Base-by-base conservation (phyloP, 2,797 vertebrate genomes). In the Diceros bicornis region DNA sequence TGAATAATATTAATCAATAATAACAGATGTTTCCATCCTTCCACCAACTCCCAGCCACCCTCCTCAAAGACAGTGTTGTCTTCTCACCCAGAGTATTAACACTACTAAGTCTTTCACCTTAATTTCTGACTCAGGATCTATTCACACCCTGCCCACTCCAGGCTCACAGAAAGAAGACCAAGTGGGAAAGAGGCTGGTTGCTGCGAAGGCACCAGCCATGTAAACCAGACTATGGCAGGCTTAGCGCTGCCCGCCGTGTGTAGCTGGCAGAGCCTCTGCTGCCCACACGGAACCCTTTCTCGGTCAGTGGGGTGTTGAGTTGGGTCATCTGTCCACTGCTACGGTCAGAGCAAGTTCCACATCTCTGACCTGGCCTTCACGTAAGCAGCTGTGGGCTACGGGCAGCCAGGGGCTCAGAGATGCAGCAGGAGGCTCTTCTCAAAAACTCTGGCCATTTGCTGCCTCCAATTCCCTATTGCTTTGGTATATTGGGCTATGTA, bases 41-140 rank as follows among this genome's bases (percentile, higher is more conserved):
- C 59, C 5, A 0, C 62, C 69, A 6, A 61, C 57, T 50, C 83
- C 52, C 61, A 41, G 89, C 83, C 23, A 12, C 10, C 57, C 13
- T 47, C 32, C 71, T 96, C 85, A 62, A 52, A 92, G 89, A 85
- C 44, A 69, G 91, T 89, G 92, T 66, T 94, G 71, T 92, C 90
- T 91, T 66, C 59, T 94, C 57, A 37, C 59, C 91, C 74, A 37
- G 34, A 83, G 72, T 94, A 66, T 96, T 97, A 97, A 97, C 88
- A 91, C 93, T 93, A 97, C 96, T 97, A 97, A 97, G 77, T 95
- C 89, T 96, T 90, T 97, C 97, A 91, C 84, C 96, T 89, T 94
- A 94, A 96, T 88, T 92, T 93, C 92, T 94, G 94, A 97, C 96
- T 97, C 92, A 94, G 97, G 97, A 97, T 96, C 88, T 91, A 50